Base-by-base conservation (phyloP, 2,888 invertebrate genomes). In the Trachelus stipa region DNA sequence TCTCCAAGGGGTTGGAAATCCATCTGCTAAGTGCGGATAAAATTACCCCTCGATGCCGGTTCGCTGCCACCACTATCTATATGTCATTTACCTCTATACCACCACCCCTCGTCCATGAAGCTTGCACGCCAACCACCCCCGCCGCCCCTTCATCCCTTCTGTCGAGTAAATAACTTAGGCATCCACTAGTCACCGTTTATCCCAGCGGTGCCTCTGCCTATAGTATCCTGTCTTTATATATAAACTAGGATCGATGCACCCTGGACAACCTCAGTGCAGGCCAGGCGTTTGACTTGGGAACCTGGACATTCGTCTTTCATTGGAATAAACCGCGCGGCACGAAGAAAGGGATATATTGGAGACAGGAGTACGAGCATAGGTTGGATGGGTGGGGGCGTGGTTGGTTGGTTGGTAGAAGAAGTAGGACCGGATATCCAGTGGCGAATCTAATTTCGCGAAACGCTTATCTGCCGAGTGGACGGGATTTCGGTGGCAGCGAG, bases 371-470 rank as follows among this genome's bases (percentile, higher is more conserved):
- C 40, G 23, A 15, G 40, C 40, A 56, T 56, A 9, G 56, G 56
- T 9, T 56, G 4, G 12, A 23, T 6, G 4, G 15, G 15, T 12
- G 35, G 12, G 34, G 9, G 34, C 9, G 34, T 34, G 11, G 1
- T 34, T 15, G 40, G 56, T 1, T 2, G 23, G 56, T 56, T 2
- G 56, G 23, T 56, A 56, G 9, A 56, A 56, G 56, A 56, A 56
- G 56, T 56, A 56, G 23, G 56, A 15, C 56, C 56, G 23, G 56
- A 71, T 71, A 71, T 78, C 75, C 74, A 75, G 81, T 80, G 78
- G 82, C 81, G 87, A 87, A 88, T 87, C 86, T 88, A 88, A 88
- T 88, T 88, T 87, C 84, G 83, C 85, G 85, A 87, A 86, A 87
- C 87, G 86, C 87, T 87, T 86, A 56, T 56, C 56, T 56, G 56